Percentiles rank a stretch among this genome's conserved stretches.
These are phyloP conservation scores for Crocodylus rhombifer DNA, from an alignment of 2,797 vertebrate genomes.

Conservation along the genomic window DNA sequence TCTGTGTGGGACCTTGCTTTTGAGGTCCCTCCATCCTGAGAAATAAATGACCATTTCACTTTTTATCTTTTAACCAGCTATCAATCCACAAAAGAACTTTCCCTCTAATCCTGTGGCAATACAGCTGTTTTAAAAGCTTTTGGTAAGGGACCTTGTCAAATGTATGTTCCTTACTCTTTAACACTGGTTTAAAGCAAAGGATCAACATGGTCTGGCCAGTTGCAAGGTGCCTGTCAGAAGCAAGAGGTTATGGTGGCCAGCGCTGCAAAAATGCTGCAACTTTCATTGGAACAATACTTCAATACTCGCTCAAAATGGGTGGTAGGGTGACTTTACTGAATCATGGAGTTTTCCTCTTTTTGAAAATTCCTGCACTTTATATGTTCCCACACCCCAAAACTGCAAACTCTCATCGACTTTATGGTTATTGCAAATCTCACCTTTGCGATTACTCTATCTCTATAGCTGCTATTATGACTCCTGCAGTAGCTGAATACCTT, in stretches of 20 bases:
- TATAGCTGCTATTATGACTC: neutral
- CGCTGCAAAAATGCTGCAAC: neutral
- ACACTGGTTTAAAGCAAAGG: neutral
- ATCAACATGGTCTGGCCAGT: neutral
- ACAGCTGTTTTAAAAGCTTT: too few species aligned
- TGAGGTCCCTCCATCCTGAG: too few species aligned
- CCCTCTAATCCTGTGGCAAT: too few species aligned
- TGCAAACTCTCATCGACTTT: neutral
- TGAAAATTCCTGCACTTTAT: neutral
- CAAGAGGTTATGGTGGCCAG: neutral
- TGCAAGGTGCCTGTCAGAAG: neutral
- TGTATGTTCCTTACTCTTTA: neutral
- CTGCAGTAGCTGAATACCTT: neutral
- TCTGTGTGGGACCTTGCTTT: too few species aligned
- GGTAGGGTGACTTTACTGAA: neutral
- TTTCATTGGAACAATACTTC: neutral
- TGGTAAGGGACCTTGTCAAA: too few species aligned
- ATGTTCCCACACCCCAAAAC: neutral
- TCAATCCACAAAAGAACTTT: too few species aligned
- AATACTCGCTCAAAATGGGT: neutral
- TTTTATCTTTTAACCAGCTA: too few species aligned
- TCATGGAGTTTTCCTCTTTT: neutral
- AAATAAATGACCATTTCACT: too few species aligned
- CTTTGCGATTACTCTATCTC: neutral
- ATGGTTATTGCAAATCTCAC: neutral